These are phyloP conservation scores for Luffia ferchaultella DNA, from an alignment of 2,888 invertebrate genomes.

Conservation along the genomic window DNA sequence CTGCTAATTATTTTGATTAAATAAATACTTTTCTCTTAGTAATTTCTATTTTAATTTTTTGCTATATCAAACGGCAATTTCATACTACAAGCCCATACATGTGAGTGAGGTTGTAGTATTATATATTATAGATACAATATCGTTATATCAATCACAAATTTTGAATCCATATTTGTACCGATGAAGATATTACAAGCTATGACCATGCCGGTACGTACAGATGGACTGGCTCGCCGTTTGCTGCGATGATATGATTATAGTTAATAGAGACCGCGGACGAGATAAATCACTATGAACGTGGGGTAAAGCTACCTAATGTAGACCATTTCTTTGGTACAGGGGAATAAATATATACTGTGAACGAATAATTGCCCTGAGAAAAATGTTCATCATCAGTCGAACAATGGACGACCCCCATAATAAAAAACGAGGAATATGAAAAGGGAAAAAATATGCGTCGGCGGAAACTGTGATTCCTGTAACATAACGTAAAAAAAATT, in stretches of 20 bases:
- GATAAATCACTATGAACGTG: constrained; percentile 34
- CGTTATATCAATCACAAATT: neutral
- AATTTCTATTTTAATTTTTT: neutral
- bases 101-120: neutral
- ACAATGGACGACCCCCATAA: no score
- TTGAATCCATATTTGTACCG: neutral
- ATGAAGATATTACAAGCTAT: neutral
- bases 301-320: no score
- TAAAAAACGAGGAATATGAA: no score
- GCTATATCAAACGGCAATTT: neutral
- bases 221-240: constrained; percentile 16
- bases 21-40: neutral
- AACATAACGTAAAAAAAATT: neutral
- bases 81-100: no score
- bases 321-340: no score
- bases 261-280: constrained; percentile 41
- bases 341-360: no score
- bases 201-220: constrained; percentile 8
- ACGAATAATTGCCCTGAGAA: no score
- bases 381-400: no score
- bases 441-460: no score
- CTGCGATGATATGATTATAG: constrained; percentile 39
- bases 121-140: neutral
- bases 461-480: no score
- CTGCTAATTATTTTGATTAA: no score